These are phyloP conservation scores for Coregonus clupeaformis DNA, from an alignment of 2,113 vertebrate genomes.

Conservation along the genomic window DNA sequence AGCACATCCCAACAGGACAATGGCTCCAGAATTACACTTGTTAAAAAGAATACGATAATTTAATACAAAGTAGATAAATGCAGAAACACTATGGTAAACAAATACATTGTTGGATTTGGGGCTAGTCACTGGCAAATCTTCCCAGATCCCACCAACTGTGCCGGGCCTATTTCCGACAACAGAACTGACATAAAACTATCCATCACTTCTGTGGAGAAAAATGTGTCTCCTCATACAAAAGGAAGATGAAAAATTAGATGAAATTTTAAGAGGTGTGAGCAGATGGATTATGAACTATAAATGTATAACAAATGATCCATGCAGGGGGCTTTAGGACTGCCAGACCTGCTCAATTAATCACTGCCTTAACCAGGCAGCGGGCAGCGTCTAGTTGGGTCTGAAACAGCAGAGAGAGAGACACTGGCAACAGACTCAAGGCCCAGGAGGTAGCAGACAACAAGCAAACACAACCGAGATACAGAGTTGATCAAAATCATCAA, in stretches of 20 bases:
- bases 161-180: neutral
- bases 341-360: constrained; percentile 62
- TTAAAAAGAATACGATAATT: too few relatives aligned
- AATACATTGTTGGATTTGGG: neutral
- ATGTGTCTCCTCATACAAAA: constrained; percentile 49
- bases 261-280: constrained; percentile 53
- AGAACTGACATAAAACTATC: constrained; percentile 31
- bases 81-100: neutral
- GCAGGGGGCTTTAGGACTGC: constrained; percentile 49
- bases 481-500: neutral
- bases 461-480: neutral
- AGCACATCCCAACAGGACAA: too few relatives aligned
- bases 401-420: constrained; percentile 12
- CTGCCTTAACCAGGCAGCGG: constrained; percentile 55
- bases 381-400: constrained; percentile 16
- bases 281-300: constrained; percentile 71
- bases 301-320: constrained; percentile 63
- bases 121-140: neutral
- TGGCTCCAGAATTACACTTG: too few relatives aligned
- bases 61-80: too few relatives aligned
- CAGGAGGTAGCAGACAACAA: neutral
- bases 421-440: neutral
- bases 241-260: constrained; percentile 47
- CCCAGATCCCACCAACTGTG: neutral
- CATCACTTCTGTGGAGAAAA: constrained; percentile 37